These are phyloP conservation scores for Ctena decussata DNA, from an alignment of 2,888 invertebrate genomes.

Conservation along the genomic window DNA sequence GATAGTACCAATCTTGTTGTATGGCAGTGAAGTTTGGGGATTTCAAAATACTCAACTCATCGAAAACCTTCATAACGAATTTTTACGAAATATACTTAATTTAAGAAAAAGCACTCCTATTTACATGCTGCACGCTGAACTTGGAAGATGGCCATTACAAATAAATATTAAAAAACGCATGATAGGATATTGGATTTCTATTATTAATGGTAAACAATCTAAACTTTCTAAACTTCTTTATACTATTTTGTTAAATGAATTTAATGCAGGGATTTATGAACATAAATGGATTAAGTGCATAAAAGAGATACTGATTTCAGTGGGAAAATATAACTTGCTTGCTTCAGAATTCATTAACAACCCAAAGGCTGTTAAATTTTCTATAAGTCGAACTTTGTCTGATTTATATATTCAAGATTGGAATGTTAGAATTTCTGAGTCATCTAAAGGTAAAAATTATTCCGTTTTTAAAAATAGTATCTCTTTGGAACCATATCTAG, in stretches of 20 bases:
- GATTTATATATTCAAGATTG: background rate
- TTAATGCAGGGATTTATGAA: background rate
- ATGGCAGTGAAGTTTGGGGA: slow-evolving; percentile 32
- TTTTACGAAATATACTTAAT: slow-evolving; percentile 2
- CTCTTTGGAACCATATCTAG: background rate
- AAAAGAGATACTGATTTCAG: background rate
- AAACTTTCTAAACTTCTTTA: background rate
- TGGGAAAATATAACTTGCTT: background rate
- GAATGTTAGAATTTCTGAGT: background rate
- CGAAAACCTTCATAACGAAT: slow-evolving; percentile 27
- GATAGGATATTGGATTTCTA: background rate
- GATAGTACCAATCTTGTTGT: background rate
- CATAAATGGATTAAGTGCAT: background rate
- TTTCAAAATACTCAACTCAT: slow-evolving; percentile 38
- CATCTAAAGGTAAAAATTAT: background rate
- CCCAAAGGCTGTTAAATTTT: background rate
- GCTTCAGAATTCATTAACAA: background rate
- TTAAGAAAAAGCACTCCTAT: slow-evolving; percentile 25
- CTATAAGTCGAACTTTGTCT: background rate
- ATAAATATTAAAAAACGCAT: slow-evolving; percentile 21
- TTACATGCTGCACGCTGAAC: slow-evolving; percentile 2
- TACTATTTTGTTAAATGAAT: background rate
- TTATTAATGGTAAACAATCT: background rate
- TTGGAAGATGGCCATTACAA: background rate
- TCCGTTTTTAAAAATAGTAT: background rate